Evolutionary conservation across 2,888 invertebrate genomes (phyloP).

Genomic region (Latrodectus hesperus): DNA sequence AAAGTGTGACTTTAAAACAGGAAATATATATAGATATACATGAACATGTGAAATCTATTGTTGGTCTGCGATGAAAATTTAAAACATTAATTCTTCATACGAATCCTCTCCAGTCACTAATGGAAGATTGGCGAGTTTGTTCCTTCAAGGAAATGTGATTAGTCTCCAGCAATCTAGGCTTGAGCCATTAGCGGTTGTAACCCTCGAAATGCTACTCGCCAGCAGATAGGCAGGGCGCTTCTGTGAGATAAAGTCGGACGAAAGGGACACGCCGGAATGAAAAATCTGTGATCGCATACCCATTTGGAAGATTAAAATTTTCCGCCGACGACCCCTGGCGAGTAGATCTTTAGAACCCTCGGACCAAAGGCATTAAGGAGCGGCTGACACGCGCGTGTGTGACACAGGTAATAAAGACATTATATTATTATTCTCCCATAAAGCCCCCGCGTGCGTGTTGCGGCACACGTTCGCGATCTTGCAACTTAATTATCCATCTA

Average conservation of each 20-base stretch:
- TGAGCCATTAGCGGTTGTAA: not conserved
- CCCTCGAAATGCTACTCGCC: not conserved
- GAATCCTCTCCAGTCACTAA: too few species aligned
- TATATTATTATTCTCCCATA: slow-evolving; percentile 30
- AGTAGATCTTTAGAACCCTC: not conserved
- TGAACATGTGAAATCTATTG: too few species aligned
- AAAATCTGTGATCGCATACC: not conserved
- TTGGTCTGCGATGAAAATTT: too few species aligned
- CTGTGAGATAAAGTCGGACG: not conserved
- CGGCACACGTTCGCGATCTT: slow-evolving; percentile 32
- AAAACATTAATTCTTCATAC: too few species aligned
- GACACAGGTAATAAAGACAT: slow-evolving; percentile 56
- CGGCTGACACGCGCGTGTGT: not conserved
- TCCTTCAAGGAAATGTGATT: not conserved
- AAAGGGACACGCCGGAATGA: not conserved
- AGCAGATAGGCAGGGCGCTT: not conserved
- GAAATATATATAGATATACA: too few species aligned
- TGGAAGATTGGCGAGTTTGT: too few species aligned
- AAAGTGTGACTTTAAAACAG: too few species aligned
- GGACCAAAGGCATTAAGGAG: not conserved
- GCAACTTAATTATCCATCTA: slow-evolving; percentile 64
- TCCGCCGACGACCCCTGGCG: not conserved
- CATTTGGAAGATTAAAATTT: slow-evolving; percentile 3
- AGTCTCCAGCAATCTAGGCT: not conserved
- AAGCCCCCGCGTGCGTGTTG: slow-evolving; percentile 41